Conservation (phyloP, 2,888 invertebrate species). For the Stenodema calcarata region DNA sequence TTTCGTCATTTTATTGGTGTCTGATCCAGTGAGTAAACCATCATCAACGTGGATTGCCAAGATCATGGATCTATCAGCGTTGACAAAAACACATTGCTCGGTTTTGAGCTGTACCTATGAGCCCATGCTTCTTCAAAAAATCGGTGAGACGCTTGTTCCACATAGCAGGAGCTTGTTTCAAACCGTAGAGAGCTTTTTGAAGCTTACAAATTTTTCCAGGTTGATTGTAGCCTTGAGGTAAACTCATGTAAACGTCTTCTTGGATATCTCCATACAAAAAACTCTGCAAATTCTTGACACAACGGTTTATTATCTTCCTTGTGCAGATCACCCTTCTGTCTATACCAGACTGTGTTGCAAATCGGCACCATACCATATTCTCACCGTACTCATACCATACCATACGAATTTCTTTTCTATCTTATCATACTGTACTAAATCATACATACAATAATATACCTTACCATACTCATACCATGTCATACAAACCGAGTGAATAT, state of each 20-base stretch:
- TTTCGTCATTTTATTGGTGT: background rate
- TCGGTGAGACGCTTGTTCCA: conserved; percentile 24
- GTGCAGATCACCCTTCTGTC: too few species aligned
- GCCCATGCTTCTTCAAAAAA: conserved; percentile 12
- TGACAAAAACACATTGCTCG: conserved; percentile 25
- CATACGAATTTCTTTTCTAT: too few species aligned
- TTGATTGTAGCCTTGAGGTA: conserved; percentile 9
- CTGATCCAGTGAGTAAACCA: conserved; percentile 1
- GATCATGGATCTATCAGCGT: conserved; percentile 15
- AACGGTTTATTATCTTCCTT: too few species aligned
- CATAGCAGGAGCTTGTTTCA: conserved; percentile 28
- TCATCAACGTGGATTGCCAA: conserved; percentile 28
- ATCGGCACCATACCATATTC: too few species aligned
- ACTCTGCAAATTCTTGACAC: too few species aligned
- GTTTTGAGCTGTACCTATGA: conserved; percentile 20
- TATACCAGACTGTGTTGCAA: too few species aligned
- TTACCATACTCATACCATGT: too few species aligned
- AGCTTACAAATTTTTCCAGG: conserved; percentile 29
- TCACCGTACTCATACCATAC: too few species aligned
- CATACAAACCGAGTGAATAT: too few species aligned
- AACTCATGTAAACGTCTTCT: conserved; percentile 31
- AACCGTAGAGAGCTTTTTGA: background rate
- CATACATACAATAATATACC: too few species aligned
- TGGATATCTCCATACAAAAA: too few species aligned
- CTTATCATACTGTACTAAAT: too few species aligned